Percentiles rank a stretch among this genome's conserved stretches.
Evolutionary conservation across 2,888 invertebrate genomes (phyloP).

Genomic region (Gryllus longicercus): DNA sequence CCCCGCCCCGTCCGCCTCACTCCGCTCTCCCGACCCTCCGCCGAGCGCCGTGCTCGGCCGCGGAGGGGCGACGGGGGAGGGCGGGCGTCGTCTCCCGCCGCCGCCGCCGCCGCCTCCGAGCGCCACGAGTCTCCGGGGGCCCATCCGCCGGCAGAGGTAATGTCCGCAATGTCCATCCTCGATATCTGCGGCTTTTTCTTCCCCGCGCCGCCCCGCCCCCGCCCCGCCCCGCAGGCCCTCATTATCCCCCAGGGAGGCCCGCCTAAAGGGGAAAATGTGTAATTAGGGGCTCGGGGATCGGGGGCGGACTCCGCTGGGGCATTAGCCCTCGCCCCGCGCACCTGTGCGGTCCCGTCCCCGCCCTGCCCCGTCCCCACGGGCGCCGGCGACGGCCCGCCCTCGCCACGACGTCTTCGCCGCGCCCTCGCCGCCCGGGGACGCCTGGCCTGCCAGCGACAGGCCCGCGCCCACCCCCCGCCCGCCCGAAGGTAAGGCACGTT

Average conservation of each 20-base stretch:
- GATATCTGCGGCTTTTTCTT: constrained; percentile 26
- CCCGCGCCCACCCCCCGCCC: too few species aligned
- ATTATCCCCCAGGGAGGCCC: constrained; percentile 31
- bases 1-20: neutral
- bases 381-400: too few species aligned
- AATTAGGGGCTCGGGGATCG: constrained; percentile 36
- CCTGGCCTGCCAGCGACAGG: too few species aligned
- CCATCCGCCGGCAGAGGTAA: constrained; percentile 35
- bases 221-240: constrained; percentile 18
- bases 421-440: too few species aligned
- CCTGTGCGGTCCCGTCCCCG: neutral
- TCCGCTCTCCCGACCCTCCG: neutral
- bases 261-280: constrained; percentile 36
- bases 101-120: neutral
- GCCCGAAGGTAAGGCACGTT: too few species aligned
- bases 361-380: too few species aligned
- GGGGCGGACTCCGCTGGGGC: constrained; percentile 21
- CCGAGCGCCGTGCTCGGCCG: neutral
- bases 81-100: neutral
- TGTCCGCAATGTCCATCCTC: constrained; percentile 33
- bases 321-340: neutral
- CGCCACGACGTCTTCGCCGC: too few species aligned
- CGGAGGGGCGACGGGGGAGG: neutral
- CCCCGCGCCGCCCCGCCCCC: constrained; percentile 21
- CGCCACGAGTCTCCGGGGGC: constrained; percentile 32